phyloP scores from a whole-genome alignment of 1,140 invertebrate genomes.

The Augochlora pura region DNA sequence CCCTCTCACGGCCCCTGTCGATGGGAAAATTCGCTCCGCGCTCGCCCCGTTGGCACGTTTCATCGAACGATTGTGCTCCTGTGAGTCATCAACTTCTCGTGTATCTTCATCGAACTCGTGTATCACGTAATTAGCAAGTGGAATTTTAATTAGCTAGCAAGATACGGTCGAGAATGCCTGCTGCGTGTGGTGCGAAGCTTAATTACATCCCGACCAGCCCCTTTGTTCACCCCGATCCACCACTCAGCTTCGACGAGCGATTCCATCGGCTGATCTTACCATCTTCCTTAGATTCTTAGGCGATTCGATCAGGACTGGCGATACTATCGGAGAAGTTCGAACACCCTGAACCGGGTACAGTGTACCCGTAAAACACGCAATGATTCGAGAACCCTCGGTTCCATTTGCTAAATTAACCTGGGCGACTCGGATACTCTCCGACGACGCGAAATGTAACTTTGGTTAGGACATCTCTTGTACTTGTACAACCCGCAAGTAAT shows the following conservation, averaged over 20 bases:
- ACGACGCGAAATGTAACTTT: too few relatives aligned
- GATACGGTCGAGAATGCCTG: slow-evolving; percentile 19
- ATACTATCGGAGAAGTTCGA: too few relatives aligned
- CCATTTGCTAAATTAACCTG: too few relatives aligned
- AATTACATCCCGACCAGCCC: slow-evolving; percentile 17
- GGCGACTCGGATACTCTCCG: too few relatives aligned
- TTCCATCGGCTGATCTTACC: slow-evolving; percentile 15
- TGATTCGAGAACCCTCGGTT: too few relatives aligned
- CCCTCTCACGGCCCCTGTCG: not conserved
- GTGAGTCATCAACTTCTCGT: slow-evolving; percentile 12
- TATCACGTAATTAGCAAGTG: slow-evolving; percentile 8
- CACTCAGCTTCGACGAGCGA: not conserved
- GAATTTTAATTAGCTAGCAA: slow-evolving; percentile 45
- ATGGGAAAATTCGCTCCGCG: not conserved
- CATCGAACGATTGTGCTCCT: not conserved
- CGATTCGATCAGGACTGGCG: too few relatives aligned
- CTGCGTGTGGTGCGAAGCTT: not conserved
- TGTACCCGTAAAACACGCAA: too few relatives aligned
- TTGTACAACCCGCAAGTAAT: too few relatives aligned
- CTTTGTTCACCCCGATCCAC: not conserved
- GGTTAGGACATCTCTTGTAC: too few relatives aligned
- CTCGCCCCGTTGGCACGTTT: not conserved
- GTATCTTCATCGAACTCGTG: too few relatives aligned
- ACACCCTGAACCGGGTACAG: too few relatives aligned
- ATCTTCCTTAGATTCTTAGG: too few relatives aligned